Evolutionary conservation across 2,113 vertebrate genomes (phyloP).

Genomic region (Neodontobutis hainanensis): DNA sequence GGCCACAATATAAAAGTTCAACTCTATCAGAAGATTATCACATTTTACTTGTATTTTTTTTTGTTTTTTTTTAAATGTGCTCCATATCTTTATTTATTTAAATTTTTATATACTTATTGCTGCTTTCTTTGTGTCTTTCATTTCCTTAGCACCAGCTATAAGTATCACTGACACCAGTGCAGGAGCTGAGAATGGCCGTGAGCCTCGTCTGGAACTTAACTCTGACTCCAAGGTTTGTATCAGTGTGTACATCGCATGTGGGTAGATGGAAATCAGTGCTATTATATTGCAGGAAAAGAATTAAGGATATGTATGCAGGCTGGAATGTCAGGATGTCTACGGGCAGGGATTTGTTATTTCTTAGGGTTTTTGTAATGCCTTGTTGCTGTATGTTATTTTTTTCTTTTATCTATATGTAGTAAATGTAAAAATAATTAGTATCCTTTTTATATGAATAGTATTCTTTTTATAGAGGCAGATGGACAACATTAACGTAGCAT

Average conservation of each 20-base stretch:
- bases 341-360: background rate
- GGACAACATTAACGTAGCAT: background rate
- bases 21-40: no score
- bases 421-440: background rate
- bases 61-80: no score
- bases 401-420: background rate
- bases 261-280: background rate
- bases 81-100: no score
- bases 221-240: slow-evolving; percentile 81
- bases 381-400: background rate
- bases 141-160: slow-evolving; percentile 81
- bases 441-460: background rate
- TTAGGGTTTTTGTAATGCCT: background rate
- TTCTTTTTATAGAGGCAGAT: background rate
- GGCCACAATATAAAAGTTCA: slow-evolving; percentile 28
- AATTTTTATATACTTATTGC: background rate
- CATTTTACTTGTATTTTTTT: no score
- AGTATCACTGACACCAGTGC: slow-evolving; percentile 77
- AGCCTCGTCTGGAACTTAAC: slow-evolving; percentile 73
- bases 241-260: background rate
- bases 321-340: background rate
- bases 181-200: slow-evolving; percentile 69
- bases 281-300: background rate
- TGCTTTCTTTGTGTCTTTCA: slow-evolving; percentile 2
- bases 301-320: background rate